phyloP scores from a whole-genome alignment of 2,797 vertebrate species.

The Calcarius lapponicus region DNA sequence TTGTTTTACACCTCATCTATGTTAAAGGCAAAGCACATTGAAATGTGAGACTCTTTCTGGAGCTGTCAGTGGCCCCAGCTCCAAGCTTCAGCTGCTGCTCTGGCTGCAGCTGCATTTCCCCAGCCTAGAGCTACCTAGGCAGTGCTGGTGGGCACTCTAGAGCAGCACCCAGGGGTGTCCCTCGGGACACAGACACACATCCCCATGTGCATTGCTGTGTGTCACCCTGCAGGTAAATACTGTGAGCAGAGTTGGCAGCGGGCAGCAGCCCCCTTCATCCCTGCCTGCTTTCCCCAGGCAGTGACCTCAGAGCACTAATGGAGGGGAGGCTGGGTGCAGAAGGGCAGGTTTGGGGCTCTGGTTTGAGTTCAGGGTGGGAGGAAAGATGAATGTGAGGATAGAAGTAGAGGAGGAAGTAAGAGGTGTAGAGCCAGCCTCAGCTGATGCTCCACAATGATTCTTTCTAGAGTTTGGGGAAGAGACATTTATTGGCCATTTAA shows the following conservation, averaged over 20 bases:
- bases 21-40: neutral
- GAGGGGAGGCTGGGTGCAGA: neutral
- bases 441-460: neutral
- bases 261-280: neutral
- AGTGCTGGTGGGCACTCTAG: neutral
- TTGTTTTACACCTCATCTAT: neutral
- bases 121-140: neutral
- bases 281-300: neutral
- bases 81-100: neutral
- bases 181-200: neutral
- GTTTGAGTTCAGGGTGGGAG: neutral
- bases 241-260: neutral
- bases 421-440: neutral
- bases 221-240: neutral
- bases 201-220: rapidly evolving
- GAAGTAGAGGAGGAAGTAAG: neutral
- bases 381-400: neutral
- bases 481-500: neutral
- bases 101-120: neutral
- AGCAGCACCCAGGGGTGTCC: neutral
- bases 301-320: neutral
- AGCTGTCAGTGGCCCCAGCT: neutral
- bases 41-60: neutral
- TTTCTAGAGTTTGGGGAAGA: neutral
- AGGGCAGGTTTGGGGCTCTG: neutral